A percentile compares a stretch with the other conserved stretches of the same genome.
phyloP scores from a whole-genome alignment of 2,113 vertebrate genomes.

The Ictalurus punctatus region DNA sequence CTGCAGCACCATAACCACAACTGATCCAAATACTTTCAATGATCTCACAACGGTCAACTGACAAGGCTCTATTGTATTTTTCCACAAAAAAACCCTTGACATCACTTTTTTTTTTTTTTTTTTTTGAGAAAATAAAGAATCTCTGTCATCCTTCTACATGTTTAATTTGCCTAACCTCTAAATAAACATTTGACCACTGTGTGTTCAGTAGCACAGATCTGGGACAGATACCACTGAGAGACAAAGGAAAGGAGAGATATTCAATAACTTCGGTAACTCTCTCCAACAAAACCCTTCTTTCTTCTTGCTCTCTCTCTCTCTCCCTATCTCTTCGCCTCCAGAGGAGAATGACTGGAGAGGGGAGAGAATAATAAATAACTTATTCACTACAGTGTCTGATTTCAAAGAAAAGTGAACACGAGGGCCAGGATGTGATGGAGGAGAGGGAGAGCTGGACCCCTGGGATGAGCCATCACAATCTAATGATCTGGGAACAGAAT shows the following conservation, averaged over 20 bases:
- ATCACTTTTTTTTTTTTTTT: conserved; percentile 27
- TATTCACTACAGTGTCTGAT: conserved; percentile 56
- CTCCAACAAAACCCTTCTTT: conserved; percentile 48
- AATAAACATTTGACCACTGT: conserved; percentile 51
- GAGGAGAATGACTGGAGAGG: conserved; percentile 42
- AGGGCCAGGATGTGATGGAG: conserved; percentile 45
- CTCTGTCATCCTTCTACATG: conserved; percentile 36
- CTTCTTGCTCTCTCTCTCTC: conserved; percentile 24
- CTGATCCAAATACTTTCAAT: conserved; percentile 3
- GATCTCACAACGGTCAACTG: background rate
- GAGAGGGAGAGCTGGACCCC: conserved; percentile 46
- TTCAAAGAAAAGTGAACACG: conserved; percentile 57
- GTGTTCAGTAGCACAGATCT: conserved; percentile 45
- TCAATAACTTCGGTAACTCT: conserved; percentile 46
- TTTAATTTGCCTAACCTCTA: conserved; percentile 46
- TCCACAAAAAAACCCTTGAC: conserved; percentile 34
- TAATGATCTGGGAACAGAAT: conserved; percentile 56
- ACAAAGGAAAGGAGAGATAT: conserved; percentile 41
- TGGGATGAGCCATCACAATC: conserved; percentile 44
- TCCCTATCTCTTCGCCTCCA: conserved; percentile 41
- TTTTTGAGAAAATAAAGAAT: conserved; percentile 25
- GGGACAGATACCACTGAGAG: conserved; percentile 48
- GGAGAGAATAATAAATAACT: conserved; percentile 57
- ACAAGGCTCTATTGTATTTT: conserved; percentile 12
- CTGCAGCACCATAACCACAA: conserved; percentile 13